Evolutionary conservation across 2,888 invertebrate genomes (phyloP).

Genomic region (Keiferia lycopersicella): DNA sequence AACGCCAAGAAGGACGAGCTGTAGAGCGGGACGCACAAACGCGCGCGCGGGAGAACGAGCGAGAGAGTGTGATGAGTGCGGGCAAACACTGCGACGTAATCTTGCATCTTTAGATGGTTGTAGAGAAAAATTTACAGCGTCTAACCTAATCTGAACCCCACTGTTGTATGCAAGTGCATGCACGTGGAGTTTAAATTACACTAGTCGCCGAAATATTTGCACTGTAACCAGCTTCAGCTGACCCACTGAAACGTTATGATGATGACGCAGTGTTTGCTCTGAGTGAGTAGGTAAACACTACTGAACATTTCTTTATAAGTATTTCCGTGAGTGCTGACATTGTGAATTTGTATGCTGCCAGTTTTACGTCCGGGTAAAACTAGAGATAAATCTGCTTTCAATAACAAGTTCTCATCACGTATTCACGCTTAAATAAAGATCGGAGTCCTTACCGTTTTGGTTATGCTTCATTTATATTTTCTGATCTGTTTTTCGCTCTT

Average conservation of each 20-base stretch:
- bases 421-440: constrained; percentile 1
- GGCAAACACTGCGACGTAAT: not conserved
- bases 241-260: no score
- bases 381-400: not conserved
- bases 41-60: constrained; percentile 66
- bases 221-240: no score
- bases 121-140: not conserved
- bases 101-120: not conserved
- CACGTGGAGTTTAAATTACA: no score
- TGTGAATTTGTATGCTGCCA: not conserved
- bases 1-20: constrained; percentile 77
- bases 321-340: no score
- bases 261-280: no score
- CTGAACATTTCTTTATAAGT: no score
- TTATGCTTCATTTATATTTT: constrained; percentile 13
- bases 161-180: no score
- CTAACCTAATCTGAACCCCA: not conserved
- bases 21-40: constrained; percentile 52
- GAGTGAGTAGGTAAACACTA: no score
- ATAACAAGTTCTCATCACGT: not conserved
- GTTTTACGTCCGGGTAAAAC: no score
- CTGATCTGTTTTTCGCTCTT: constrained; percentile 1
- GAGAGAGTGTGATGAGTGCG: constrained; percentile 28
- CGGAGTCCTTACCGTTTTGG: not conserved
- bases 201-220: no score